phyloP scores from a whole-genome alignment of 1,140 invertebrate species.

The Hycleus cichorii region DNA sequence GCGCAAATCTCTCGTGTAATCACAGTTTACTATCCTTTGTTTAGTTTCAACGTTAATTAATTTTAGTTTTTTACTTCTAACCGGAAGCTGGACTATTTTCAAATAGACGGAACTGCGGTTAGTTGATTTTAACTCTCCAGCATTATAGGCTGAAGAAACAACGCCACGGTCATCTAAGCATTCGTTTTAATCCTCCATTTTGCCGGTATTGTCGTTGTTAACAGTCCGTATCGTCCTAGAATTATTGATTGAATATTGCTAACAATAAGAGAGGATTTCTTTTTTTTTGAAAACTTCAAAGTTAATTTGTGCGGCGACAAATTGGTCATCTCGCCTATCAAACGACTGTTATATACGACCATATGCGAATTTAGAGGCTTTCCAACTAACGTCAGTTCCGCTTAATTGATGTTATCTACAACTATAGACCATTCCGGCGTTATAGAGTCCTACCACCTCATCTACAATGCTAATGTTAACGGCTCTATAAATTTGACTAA shows the following conservation, averaged over 20 bases:
- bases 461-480: constrained; percentile 37
- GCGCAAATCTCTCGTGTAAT: no score
- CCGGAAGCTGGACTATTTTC: no score
- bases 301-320: not conserved
- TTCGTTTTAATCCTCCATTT: not conserved
- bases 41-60: no score
- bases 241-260: constrained; percentile 1
- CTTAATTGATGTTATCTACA: constrained; percentile 15
- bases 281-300: no score
- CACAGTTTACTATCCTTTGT: no score
- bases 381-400: constrained; percentile 12
- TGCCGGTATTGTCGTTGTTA: constrained; percentile 8
- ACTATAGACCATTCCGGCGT: constrained; percentile 5
- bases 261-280: not conserved
- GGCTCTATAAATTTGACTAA: constrained; percentile 31
- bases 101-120: constrained; percentile 12
- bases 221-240: constrained; percentile 10
- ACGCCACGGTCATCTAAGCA: constrained; percentile 7
- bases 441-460: constrained; percentile 23
- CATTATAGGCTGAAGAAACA: constrained; percentile 19
- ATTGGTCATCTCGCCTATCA: constrained; percentile 9
- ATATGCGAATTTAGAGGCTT: constrained; percentile 12
- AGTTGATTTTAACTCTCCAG: constrained; percentile 16
- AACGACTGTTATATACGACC: constrained; percentile 7
- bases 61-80: no score